These are phyloP conservation scores for Pseudococcus longispinus DNA, from an alignment of 2,888 invertebrate species.

Conservation along the genomic window DNA sequence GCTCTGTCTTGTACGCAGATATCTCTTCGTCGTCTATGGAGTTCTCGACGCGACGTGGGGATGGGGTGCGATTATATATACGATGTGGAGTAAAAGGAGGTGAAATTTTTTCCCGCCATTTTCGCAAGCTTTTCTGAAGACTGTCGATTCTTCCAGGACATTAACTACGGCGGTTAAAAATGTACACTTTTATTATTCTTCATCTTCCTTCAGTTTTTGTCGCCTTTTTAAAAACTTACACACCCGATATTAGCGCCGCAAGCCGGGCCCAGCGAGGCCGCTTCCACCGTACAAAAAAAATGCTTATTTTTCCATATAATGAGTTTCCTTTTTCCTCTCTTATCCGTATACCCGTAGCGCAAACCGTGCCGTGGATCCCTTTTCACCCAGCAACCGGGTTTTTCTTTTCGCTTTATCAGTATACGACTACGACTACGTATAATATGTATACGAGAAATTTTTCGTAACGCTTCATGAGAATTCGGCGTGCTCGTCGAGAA, in stretches of 20 bases:
- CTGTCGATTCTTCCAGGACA: constrained; percentile 56
- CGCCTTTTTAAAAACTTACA: constrained; percentile 52
- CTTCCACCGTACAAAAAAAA: constrained; percentile 45
- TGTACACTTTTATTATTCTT: constrained; percentile 57
- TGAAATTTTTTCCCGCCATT: constrained; percentile 52
- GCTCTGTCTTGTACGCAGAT: neutral
- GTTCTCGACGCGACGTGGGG: neutral
- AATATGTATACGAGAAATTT: neutral
- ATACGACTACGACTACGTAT: neutral
- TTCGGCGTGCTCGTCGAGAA: neutral
- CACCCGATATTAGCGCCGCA: constrained; percentile 49
- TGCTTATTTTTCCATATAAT: constrained; percentile 57
- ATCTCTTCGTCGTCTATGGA: neutral
- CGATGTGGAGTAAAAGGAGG: constrained; percentile 31
- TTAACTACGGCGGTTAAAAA: constrained; percentile 57
- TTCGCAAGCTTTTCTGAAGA: constrained; percentile 54
- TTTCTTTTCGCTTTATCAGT: constrained; percentile 47
- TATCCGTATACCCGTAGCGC: neutral
- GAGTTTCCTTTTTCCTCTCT: constrained; percentile 56
- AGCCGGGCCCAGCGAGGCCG: neutral
- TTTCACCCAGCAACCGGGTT: constrained; percentile 3
- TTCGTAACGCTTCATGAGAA: neutral
- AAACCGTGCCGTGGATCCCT: constrained; percentile 37
- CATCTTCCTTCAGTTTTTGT: constrained; percentile 57
- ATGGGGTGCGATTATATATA: neutral